phyloP scores from a whole-genome alignment of 2,797 vertebrate species.

The Limnodromus scolopaceus region DNA sequence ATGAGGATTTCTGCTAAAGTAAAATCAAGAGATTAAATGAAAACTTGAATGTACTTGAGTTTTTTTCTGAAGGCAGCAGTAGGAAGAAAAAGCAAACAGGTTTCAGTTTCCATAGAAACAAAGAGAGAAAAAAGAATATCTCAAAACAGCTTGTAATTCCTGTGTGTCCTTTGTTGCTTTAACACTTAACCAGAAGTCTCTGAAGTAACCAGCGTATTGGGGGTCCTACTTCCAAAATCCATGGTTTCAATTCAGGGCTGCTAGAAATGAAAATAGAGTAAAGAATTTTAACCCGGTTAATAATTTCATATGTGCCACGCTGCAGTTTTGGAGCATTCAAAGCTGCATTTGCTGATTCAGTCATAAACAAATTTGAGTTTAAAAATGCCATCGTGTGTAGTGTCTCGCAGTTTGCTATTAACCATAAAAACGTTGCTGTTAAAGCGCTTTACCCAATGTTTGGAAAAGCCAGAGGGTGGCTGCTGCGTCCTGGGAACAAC shows the following conservation, averaged over 20 bases:
- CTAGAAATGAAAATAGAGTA: not conserved
- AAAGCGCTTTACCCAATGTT: accelerated
- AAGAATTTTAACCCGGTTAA: not conserved
- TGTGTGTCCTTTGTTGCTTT: not conserved
- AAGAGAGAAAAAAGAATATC: not conserved
- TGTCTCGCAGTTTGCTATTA: not conserved
- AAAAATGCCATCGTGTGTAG: not conserved
- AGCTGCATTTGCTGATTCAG: not conserved
- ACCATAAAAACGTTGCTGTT: accelerated
- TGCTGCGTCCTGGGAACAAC: accelerated
- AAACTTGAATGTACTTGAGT: not conserved
- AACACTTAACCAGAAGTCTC: not conserved
- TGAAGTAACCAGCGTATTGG: not conserved
- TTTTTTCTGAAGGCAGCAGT: not conserved
- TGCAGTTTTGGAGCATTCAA: not conserved
- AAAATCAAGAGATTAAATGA: not conserved
- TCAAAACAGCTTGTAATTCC: not conserved
- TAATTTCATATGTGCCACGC: not conserved
- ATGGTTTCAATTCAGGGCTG: not conserved
- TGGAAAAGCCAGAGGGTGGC: not conserved
- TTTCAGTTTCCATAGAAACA: slow-evolving; percentile 2
- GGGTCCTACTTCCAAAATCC: not conserved
- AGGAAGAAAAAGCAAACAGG: not conserved
- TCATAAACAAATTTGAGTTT: not conserved
- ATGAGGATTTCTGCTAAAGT: not conserved